A percentile compares a stretch with the other conserved stretches of the same genome.
Evolutionary conservation across 2,113 vertebrate species (phyloP).

Genomic region (Vicugna pacos): DNA sequence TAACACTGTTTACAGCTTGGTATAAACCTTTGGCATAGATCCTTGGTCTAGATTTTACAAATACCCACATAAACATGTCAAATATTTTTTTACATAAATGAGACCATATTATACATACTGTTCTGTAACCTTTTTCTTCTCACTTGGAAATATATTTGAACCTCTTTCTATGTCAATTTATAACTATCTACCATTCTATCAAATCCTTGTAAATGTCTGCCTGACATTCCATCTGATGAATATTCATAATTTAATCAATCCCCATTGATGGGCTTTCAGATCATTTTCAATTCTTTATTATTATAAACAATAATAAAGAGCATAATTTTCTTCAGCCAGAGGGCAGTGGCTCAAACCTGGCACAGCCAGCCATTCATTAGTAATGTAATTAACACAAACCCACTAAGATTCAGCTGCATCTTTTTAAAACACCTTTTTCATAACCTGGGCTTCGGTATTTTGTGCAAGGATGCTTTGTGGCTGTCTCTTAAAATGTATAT

Average conservation of each 20-base stretch:
- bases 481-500: not conserved
- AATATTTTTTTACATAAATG: slow-evolving; percentile 20
- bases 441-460: slow-evolving; percentile 35
- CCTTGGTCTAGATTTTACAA: slow-evolving; percentile 7
- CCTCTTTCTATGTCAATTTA: slow-evolving; percentile 23
- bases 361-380: slow-evolving; percentile 51
- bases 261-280: not conserved
- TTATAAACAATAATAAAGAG: slow-evolving; percentile 66
- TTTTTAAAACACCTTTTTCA: slow-evolving; percentile 64
- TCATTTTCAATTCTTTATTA: slow-evolving; percentile 58
- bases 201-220: slow-evolving; percentile 39
- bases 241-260: slow-evolving; percentile 51
- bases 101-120: not conserved
- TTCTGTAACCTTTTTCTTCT: not conserved
- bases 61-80: not conserved
- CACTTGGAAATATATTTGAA: slow-evolving; percentile 51
- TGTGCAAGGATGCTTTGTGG: slow-evolving; percentile 40
- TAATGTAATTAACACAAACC: slow-evolving; percentile 63
- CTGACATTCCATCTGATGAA: not conserved
- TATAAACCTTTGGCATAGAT: not conserved
- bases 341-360: slow-evolving; percentile 39
- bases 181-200: slow-evolving; percentile 27
- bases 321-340: slow-evolving; percentile 69
- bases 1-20: not conserved
- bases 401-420: slow-evolving; percentile 39